Conservation (phyloP, 2,888 invertebrate species). For the Phortica okadai region DNA sequence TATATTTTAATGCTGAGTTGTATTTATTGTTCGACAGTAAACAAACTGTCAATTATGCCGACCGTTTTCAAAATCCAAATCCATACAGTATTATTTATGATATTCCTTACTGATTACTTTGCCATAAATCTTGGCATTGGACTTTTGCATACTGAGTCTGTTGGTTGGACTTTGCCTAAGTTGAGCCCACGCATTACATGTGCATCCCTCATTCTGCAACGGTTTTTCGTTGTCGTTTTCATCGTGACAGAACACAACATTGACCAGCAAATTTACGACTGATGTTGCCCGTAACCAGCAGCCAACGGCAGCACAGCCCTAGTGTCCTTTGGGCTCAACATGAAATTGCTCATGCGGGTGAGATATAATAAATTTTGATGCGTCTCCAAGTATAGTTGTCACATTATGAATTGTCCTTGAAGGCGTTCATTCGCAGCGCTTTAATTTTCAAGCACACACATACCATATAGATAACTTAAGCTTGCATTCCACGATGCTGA, state of each 20-base stretch:
- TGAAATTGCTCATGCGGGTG: constrained; percentile 22
- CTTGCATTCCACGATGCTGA: neutral
- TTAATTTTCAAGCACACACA: constrained; percentile 5
- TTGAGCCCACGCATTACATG: too few relatives aligned
- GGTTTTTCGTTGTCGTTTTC: too few relatives aligned
- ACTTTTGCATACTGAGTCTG: neutral
- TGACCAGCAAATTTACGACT: too few relatives aligned
- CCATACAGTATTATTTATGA: constrained; percentile 31
- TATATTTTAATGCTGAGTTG: neutral
- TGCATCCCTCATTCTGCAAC: too few relatives aligned
- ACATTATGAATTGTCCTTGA: neutral
- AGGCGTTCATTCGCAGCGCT: neutral
- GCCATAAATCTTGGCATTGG: constrained; percentile 24
- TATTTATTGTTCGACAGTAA: constrained; percentile 2
- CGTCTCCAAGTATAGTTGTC: neutral
- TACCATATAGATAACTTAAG: neutral
- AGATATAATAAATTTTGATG: constrained; percentile 24
- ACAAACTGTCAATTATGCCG: constrained; percentile 24
- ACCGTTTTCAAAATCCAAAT: constrained; percentile 9
- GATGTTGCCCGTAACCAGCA: too few relatives aligned
- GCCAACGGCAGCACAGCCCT: neutral
- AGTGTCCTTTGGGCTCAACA: neutral
- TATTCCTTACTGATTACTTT: constrained; percentile 17
- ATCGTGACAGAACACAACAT: too few relatives aligned
- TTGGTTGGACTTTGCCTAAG: neutral